These are phyloP conservation scores for Chrysemys picta DNA, from an alignment of 2,113 vertebrate species.

Conservation along the genomic window DNA sequence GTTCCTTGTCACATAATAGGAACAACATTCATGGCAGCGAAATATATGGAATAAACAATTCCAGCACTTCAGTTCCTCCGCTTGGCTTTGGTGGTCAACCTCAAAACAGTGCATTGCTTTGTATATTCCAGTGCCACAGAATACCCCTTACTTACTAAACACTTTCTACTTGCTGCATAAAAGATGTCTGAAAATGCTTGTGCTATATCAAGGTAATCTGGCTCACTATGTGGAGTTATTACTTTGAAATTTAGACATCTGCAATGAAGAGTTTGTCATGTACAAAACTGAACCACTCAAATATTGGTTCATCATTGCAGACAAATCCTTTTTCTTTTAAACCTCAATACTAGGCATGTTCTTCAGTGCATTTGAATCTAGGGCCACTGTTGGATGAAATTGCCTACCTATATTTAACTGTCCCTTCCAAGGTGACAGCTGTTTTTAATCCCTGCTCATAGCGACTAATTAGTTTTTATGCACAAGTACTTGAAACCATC, in stretches of 20 bases:
- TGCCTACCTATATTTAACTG: conserved; percentile 41
- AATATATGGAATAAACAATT: not conserved
- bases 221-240: rapidly evolving
- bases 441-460: conserved; percentile 29
- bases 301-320: rapidly evolving
- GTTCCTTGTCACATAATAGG: not conserved
- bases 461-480: conserved; percentile 21
- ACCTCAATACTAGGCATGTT: not conserved
- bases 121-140: not conserved
- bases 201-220: not conserved
- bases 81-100: not conserved
- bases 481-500: conserved; percentile 61
- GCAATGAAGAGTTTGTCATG: not conserved
- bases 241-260: not conserved
- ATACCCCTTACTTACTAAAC: not conserved
- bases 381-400: not conserved
- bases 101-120: not conserved
- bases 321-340: not conserved
- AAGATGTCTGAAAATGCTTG: not conserved
- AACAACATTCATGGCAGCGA: not conserved
- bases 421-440: conserved; percentile 32
- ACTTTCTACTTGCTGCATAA: not conserved
- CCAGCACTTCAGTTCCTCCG: not conserved
- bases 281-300: not conserved
- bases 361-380: conserved; percentile 6